Base-by-base conservation (phyloP, 2,113 vertebrate species). In the Channa argus region DNA sequence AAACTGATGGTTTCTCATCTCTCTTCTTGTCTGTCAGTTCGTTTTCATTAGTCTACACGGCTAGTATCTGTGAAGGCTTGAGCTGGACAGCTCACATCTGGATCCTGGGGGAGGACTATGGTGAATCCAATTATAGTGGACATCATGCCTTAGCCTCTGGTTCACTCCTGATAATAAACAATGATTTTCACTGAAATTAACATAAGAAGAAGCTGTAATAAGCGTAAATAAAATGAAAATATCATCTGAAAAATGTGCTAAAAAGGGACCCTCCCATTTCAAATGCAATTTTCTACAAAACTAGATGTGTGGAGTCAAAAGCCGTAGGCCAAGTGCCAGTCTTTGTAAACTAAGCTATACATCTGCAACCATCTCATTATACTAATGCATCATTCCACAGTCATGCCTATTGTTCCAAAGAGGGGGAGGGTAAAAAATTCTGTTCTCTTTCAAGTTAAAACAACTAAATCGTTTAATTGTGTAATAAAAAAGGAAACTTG, bases 381-480 rank as follows among this genome's bases (percentile, higher is more conserved):
- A 64, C 51, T 79, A 82, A 86, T 66, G 63, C 63, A 54, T 77
- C 68, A 61, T 64, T 74, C 65, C 64, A 66, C 71, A 43, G 63
- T 49, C 51, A 12, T 60, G 74, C 63, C 33, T 62, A 76, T 63
- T 71, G 61, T 77, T 86, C 69, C 63, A 43, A 5, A 9, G 44
- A 58, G 68, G 36, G 55, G 56, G 63, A 53, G 38, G 49, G 59
- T 61, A 49, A 6, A 54, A 54, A 68, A 83, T 87, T 80, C 67
- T 79, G 66, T 63, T 88, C 79, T 65, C 71, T 75, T 83, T 88
- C 84, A 80, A 80, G 60, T 84, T 85, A 80, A 88, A 87, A 85
- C 81, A 89, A 82, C 77, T 86, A 83, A 91, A 86, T 84, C 53
- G 61, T 84, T 89, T 80, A 86, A 88, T 82, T 85, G 86, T 82